Base-by-base conservation (phyloP, 2,113 vertebrate genomes). In the Trinectes maculatus region DNA sequence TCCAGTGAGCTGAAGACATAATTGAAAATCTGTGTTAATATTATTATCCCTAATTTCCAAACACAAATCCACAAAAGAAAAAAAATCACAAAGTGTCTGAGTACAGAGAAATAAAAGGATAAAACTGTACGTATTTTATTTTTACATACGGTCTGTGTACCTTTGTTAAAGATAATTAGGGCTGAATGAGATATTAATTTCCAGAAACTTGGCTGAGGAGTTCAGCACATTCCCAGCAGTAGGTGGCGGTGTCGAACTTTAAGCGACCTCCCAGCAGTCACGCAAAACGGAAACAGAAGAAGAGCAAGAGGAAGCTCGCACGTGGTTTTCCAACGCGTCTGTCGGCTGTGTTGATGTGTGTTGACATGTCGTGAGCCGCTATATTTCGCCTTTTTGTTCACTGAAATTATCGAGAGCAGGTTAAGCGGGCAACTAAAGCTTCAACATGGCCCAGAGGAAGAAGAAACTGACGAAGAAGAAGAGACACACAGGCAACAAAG, bases 391-490 rank as follows among this genome's bases (percentile, higher is more conserved):
- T 33, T 7, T 16, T 15, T 10, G 2, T 2, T 5, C 15, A 11
- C 4, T 28, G 8, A 44, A 49, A 7, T 25, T 28, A 3, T 3
- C 13, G 5, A 15, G 0, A 5, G 2, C 6, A 5, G 31, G 2
- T 13, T 13, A 8, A 39, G 36, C 12, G 6, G 19, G 15, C 8
- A 2, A n/a, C 6, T 12, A 29, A 49, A 64, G 12, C 5, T 6
- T 31, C 26, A 73, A 3, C 18, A 94, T 94, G 93, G 93, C 90
- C 1, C 91, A 92, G 49, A 89, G 86, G 6, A 94, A 90, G 84
- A 93, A 93, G 83, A 92, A 84, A 33, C 15, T 91, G 3, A 90
- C 77, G 13, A 93, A 91, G 82, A 93, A 85, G 75, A 93, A 79
- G 84, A 88, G 82, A 49, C 77, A 79, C 55, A 13, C 48, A 0